Percentiles rank a stretch among this genome's conserved stretches.
Evolutionary conservation across 2,797 vertebrate genomes (phyloP).

Genomic region (Monodelphis domestica): DNA sequence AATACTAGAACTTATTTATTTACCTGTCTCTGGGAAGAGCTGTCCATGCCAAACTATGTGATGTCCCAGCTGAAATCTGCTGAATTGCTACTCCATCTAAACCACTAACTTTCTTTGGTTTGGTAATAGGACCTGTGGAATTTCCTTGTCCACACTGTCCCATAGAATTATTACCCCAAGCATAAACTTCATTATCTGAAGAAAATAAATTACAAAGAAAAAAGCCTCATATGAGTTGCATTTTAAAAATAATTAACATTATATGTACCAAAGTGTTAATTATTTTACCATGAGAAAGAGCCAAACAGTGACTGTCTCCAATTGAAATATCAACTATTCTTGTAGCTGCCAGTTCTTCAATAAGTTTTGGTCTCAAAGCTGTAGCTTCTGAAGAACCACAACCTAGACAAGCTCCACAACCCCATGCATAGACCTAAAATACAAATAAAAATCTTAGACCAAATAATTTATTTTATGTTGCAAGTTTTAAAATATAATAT

Average conservation of each 20-base stretch:
- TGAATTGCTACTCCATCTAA: conserved; percentile 91
- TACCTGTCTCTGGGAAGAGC: conserved; percentile 91
- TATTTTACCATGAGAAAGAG: conserved; percentile 89
- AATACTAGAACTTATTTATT: conserved; percentile 68
- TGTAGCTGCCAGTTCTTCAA: conserved; percentile 89
- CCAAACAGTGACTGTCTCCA: conserved; percentile 90
- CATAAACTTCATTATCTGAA: conserved; percentile 91
- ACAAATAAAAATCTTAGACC: conserved; percentile 55
- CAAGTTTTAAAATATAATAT: neutral
- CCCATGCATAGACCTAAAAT: conserved; percentile 89
- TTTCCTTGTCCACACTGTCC: conserved; percentile 91
- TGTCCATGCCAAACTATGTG: conserved; percentile 91
- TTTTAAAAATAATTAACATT: neutral
- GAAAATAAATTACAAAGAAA: conserved; percentile 63
- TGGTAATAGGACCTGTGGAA: conserved; percentile 91
- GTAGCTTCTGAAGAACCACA: conserved; percentile 90
- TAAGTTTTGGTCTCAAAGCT: conserved; percentile 88
- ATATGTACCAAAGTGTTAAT: conserved; percentile 44
- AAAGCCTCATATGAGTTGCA: conserved; percentile 50
- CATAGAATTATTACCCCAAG: conserved; percentile 93
- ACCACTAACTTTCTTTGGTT: conserved; percentile 91
- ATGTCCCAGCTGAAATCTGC: conserved; percentile 90
- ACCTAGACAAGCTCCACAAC: conserved; percentile 89
- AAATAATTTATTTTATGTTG: neutral
- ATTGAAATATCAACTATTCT: conserved; percentile 90